Evolutionary conservation across 2,113 vertebrate species (phyloP).

Genomic region (Seriola quinqueradiata): DNA sequence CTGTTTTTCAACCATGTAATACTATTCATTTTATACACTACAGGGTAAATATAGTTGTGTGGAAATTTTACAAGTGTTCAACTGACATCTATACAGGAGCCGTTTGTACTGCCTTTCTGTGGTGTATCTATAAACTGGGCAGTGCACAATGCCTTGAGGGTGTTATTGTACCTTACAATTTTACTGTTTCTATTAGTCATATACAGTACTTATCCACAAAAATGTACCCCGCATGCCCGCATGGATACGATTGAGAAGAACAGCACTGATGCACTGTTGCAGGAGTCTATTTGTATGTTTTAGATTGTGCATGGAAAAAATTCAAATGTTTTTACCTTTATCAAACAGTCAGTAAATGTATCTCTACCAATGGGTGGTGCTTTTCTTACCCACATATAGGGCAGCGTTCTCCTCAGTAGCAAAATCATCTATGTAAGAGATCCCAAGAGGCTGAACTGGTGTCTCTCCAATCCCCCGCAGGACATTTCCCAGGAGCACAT

Average conservation of each 20-base stretch:
- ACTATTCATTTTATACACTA: too few species aligned
- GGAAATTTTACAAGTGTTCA: neutral
- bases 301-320: too few species aligned
- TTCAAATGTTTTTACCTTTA: too few species aligned
- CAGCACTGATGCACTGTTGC: neutral
- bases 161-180: neutral
- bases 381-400: constrained; percentile 91
- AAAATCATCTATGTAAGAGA: constrained; percentile 95
- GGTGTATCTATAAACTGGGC: neutral
- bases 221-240: neutral
- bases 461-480: constrained; percentile 94
- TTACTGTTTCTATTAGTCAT: neutral
- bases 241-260: neutral
- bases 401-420: constrained; percentile 91
- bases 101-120: neutral
- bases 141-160: neutral
- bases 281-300: neutral
- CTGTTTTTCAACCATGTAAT: too few species aligned
- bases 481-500: constrained; percentile 91
- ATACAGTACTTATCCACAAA: neutral
- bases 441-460: constrained; percentile 90
- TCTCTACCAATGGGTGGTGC: neutral
- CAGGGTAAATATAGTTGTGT: neutral
- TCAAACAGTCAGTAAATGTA: neutral
- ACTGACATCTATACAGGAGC: neutral